Evolutionary conservation across 23 tunicate species (phyloP).

Genomic region (Trididemnum miniatum): DNA sequence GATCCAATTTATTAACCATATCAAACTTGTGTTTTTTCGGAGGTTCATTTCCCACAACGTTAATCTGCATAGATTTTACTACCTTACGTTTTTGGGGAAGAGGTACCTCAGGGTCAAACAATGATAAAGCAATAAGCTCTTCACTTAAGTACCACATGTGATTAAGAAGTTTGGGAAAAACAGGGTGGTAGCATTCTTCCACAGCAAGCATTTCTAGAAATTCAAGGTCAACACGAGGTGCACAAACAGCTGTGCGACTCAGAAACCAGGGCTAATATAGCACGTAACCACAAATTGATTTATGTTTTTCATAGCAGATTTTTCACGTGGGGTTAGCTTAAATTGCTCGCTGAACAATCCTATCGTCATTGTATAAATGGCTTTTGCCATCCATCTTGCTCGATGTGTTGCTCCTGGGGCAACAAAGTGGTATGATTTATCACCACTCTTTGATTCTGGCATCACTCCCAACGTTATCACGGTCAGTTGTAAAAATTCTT

Average conservation of each 20-base stretch:
- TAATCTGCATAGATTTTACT: neutral
- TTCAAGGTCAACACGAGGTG: neutral
- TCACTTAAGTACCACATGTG: neutral
- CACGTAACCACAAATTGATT: neutral
- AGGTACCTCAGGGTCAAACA: neutral
- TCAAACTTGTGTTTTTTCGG: no score
- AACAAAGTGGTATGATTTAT: neutral
- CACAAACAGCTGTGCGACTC: neutral
- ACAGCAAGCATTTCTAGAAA: neutral
- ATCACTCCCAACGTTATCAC: neutral
- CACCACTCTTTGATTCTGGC: neutral
- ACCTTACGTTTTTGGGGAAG: neutral
- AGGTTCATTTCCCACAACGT: neutral
- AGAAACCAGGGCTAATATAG: conserved; percentile 7
- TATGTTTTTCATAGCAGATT: neutral
- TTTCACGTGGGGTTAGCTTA: neutral
- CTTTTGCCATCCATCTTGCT: neutral
- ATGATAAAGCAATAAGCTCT: neutral
- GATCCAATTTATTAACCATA: no score
- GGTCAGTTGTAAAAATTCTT: neutral
- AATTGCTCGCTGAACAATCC: conserved; percentile 1
- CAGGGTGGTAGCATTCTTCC: neutral
- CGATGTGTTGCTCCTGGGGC: neutral
- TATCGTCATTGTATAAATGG: neutral
- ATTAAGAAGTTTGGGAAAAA: neutral